phyloP scores from a whole-genome alignment of 2,797 vertebrate genomes.

The Bufotes viridis region DNA sequence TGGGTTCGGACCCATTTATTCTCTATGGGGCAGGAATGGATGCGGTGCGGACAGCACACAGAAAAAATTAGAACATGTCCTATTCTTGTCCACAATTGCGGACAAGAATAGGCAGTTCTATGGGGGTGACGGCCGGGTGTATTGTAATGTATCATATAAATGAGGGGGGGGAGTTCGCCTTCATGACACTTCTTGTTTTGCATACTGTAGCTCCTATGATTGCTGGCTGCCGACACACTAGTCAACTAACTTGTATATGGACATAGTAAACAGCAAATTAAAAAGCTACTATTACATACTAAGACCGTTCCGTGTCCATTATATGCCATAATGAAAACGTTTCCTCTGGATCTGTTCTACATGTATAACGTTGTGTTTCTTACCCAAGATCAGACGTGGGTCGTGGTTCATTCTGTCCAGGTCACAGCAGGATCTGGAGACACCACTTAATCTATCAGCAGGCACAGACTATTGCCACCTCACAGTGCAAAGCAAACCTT shows the following conservation, averaged over 20 bases:
- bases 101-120: no score
- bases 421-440: background rate
- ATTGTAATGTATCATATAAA: no score
- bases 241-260: background rate
- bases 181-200: no score
- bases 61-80: no score
- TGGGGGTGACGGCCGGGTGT: no score
- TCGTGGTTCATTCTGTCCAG: background rate
- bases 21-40: no score
- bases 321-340: background rate
- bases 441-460: background rate
- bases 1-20: no score
- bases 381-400: constrained; percentile 22
- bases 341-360: background rate
- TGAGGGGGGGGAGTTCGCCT: background rate
- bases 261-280: background rate
- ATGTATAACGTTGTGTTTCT: constrained; percentile 9
- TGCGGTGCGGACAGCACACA: no score
- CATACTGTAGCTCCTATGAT: no score
- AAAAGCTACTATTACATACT: background rate
- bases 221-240: background rate
- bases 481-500: constrained; percentile 13
- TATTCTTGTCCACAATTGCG: no score
- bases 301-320: background rate
- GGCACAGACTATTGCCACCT: background rate